Percentiles rank a stretch among this genome's conserved stretches.
These are phyloP conservation scores for Hipposideros larvatus DNA, from an alignment of 2,797 vertebrate species.

Conservation along the genomic window DNA sequence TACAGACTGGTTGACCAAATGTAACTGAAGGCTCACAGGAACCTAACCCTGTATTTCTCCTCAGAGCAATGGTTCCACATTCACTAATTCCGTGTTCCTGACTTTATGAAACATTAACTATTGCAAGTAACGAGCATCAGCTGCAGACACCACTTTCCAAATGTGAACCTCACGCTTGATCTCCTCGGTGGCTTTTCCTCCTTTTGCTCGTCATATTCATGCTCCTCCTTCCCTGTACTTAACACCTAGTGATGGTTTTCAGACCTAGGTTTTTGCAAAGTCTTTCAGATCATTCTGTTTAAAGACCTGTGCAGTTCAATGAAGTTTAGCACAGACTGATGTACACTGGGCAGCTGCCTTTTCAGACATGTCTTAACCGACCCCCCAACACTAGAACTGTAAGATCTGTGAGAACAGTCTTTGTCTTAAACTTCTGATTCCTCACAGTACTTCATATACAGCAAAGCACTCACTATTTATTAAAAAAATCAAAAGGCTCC, in stretches of 20 bases:
- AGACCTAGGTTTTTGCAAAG: not conserved
- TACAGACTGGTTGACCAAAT: not conserved
- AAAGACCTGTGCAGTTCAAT: not conserved
- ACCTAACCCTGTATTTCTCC: not conserved
- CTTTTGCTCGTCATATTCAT: not conserved
- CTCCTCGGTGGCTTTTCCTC: not conserved
- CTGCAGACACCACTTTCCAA: not conserved
- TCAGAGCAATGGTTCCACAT: not conserved
- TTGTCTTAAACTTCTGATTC: not conserved
- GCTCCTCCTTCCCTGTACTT: not conserved
- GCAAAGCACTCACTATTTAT: not conserved
- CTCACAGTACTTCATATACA: not conserved
- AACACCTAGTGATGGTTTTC: not conserved
- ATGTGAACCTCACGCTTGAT: not conserved
- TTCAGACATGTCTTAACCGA: not conserved
- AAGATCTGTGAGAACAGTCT: not conserved
- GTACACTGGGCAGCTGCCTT: not conserved
- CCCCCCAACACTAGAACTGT: not conserved
- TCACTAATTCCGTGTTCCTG: not conserved
- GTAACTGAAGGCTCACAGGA: not conserved
- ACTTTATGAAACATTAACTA: not conserved
- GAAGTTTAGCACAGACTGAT: not conserved
- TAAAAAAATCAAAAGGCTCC: constrained; percentile 46
- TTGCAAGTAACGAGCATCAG: not conserved
- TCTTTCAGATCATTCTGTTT: not conserved